Base-by-base conservation (phyloP, 2,797 vertebrate genomes). In the Sibirionetta formosa region DNA sequence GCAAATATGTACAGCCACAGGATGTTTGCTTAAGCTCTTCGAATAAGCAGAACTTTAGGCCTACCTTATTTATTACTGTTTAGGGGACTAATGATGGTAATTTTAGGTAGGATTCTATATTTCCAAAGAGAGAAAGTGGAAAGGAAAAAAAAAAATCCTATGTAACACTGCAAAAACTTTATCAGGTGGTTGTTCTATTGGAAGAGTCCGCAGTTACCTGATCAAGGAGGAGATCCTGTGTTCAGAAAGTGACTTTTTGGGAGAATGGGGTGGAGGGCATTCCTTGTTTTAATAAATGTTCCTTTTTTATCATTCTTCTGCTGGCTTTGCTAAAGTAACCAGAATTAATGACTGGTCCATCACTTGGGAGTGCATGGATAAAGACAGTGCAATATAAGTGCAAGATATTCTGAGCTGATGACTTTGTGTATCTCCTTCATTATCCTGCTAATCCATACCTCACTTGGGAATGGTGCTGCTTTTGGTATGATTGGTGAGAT, bases 361-460 rank as follows among this genome's bases (percentile, higher is more conserved):
- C 33, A 36, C 17, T 38, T 72, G 18, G 26, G 29, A 87, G n/a
- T 36, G 22, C 24, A 50, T 65, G 38, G 26, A 29, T 82, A 56
- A 80, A 87, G 33, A 16, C 27, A 57, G 11, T 50, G 31, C 56
- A 64, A 33, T 69, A 53, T 0, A 2, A 8, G 7, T 26, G 10
- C 9, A 73, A 86, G 90, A 66, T 71, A 82, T 82, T 91, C 77
- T 11, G 66, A 89, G 46, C 42, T 66, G 65, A 66, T 87, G 66
- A 68, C 76, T 82, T 60, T 80, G 83, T 92, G 50, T 19, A 57
- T 72, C 65, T 90, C 51, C 71, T 92, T 94, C 77, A 76, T 87
- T 92, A 90, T 64, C 71, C 58, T 90, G 79, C 18, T 29, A 70
- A 94, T 80, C 84, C 46, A 76, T 56, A 50, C 53, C 68, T 78